Base-by-base conservation (phyloP, 1,140 invertebrate species). In the Drosophila murphyi region DNA sequence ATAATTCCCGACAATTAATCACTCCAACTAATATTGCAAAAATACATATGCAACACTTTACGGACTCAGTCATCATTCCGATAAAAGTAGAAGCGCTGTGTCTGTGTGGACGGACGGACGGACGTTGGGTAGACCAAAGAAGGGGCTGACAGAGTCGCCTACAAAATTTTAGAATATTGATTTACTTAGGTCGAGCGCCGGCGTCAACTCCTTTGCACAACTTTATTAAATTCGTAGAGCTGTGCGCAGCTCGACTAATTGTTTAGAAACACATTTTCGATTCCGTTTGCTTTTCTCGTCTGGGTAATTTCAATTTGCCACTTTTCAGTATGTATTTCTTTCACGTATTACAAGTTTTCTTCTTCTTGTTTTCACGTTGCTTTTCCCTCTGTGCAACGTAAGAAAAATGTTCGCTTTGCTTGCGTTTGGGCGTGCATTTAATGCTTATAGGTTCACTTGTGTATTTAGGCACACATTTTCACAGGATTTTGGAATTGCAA, bases 311-410 rank as follows among this genome's bases (percentile, higher is more conserved):
- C n/a, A 4, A 37, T 59, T 74, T 65, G 41, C 20, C 54, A 83
- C 69, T 83, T 87, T 83, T 74, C 48, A 80, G 83, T 89, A 83
- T 83, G 80, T 86, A 85, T 85, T 85, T 85, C 80, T 74, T 81
- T 83, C 83, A 87, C 79, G 82, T 88, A 81, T 79, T 80, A 68
- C 83, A 50, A 60, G 79, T 77, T 72, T 69, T 86, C 82, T 88
- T 88, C 82, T 86, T 86, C 80, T 87, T 88, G 48, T 75, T 65
- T 74, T 76, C 68, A 55, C 65, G 67, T 83, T 88, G 87, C 76
- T 62, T 82, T 80, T 69, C 50, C 56, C 50, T 43, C 56, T 43
- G 61, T 70, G 55, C 54, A 68, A 55, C 59, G 5, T 54, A 64
- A 29, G 43, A 60, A 55, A 62, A 68, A 63, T 69, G 69, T 82